These are phyloP conservation scores for Pristiophorus japonicus DNA, from an alignment of 2,113 vertebrate genomes.

Conservation along the genomic window DNA sequence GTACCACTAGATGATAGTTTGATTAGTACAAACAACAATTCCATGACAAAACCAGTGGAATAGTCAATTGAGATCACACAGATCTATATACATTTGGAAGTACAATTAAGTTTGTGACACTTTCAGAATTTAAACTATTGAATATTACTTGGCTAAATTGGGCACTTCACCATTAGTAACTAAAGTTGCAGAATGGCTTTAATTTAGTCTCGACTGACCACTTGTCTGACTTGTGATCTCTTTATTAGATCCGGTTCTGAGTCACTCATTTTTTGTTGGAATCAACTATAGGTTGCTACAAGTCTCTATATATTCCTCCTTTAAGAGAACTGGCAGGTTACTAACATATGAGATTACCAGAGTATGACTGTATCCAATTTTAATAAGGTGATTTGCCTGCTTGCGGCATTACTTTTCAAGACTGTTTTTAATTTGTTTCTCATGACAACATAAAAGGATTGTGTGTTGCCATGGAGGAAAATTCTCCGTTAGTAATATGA, in stretches of 20 bases:
- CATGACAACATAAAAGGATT: neutral
- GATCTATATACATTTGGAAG: neutral
- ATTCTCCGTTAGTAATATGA: neutral
- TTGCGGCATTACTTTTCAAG: neutral
- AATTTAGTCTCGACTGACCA: neutral
- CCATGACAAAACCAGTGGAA: neutral
- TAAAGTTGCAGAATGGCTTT: neutral
- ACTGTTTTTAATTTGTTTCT: neutral
- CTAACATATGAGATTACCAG: neutral
- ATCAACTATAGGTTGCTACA: neutral
- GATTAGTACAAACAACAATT: neutral
- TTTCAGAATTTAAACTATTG: neutral
- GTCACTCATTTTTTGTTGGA: neutral
- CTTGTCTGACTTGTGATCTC: neutral
- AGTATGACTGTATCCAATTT: neutral
- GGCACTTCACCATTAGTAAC: neutral
- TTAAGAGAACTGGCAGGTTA: neutral
- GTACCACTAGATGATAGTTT: no score
- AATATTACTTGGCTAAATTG: neutral
- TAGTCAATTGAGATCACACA: neutral
- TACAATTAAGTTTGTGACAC: neutral
- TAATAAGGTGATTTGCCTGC: neutral
- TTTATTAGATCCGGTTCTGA: neutral
- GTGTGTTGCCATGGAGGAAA: neutral
- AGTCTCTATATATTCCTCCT: neutral